Conservation (phyloP, 1,140 invertebrate species). For the Polypedilum vanderplanki region DNA sequence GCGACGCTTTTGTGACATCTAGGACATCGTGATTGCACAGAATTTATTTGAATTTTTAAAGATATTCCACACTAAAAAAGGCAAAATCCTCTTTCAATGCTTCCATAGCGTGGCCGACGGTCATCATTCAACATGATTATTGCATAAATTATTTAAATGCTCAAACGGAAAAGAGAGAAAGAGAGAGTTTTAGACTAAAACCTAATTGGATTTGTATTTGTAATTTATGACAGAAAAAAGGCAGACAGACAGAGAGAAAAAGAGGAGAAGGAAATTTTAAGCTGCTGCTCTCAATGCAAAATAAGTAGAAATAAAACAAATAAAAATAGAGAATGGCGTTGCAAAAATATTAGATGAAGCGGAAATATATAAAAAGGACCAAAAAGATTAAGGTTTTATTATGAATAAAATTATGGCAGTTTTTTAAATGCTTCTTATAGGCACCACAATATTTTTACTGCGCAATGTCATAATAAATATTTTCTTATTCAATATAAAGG, state of each 20-base stretch:
- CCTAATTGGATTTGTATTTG: constrained; percentile 6
- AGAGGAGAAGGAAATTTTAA: too few relatives aligned
- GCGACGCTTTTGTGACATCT: too few relatives aligned
- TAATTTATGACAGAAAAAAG: neutral
- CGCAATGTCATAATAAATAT: too few relatives aligned
- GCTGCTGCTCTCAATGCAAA: neutral
- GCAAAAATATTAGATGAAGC: neutral
- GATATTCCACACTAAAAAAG: too few relatives aligned
- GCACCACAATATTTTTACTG: too few relatives aligned
- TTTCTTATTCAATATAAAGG: too few relatives aligned
- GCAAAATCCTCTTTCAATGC: too few relatives aligned
- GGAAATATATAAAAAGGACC: too few relatives aligned
- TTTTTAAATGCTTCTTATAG: neutral
- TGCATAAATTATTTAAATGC: constrained; percentile 20
- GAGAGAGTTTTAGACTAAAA: neutral
- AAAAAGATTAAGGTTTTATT: neutral
- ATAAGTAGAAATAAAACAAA: neutral
- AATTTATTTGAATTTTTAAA: too few relatives aligned
- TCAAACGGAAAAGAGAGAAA: neutral
- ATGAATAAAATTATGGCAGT: neutral
- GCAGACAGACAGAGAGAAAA: too few relatives aligned
- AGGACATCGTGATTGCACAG: too few relatives aligned
- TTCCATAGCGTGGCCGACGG: neutral
- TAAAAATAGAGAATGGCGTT: neutral
- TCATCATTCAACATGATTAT: constrained; percentile 18